Evolutionary conservation across 1,140 invertebrate genomes (phyloP), one percentile per base, ranked within the genome.

Genomic region (Zaprionus ghesquierei): DNA sequence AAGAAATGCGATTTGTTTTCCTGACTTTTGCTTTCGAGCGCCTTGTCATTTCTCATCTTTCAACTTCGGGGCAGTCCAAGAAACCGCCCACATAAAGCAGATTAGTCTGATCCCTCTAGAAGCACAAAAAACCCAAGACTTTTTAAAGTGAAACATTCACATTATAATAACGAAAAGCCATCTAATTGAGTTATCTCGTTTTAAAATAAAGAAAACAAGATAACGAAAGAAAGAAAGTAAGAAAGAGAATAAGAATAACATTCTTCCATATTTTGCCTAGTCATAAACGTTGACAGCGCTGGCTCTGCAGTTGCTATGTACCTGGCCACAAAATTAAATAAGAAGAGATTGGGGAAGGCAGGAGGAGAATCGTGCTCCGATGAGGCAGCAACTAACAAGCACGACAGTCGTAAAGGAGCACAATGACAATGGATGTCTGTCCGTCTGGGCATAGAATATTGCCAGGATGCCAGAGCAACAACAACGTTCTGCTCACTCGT

Each of bases 1-100:
- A 51, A n/a, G 33, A 18, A 23, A 53, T 13, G n/a, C 4, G 58
- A 9, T 38, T 38, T 66, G 8, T 60, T 35, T 33, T 13, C 10
- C 22, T 59, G 25, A 27, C 54, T 71, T 72, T 51, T 54, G 20
- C 13, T 61, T 69, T 46, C 18, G 8, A 50, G 54, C 6, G 38
- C n/a, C 51, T 69, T 62, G 51, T 62, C 58, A 55, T 69, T 69
- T 74, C 62, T 69, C 44, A 69, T 56, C 62, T 62, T 58, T 74
- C 62, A 62, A 51, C 58, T 41, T 41, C 55, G 49, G 55, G 69
- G 33, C 38, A 53, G n/a, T 51, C 29, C 10, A 41, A 29, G 55
- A 13, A 29, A 51, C 41, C 23, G 18, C 41, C 35, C 10, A 69
- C 59, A 13, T 54, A 54, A 41, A 41, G 18, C 62, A 44, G 54